Percentiles rank a stretch among this genome's conserved stretches.
phyloP scores from a whole-genome alignment of 2,888 invertebrate species.

The Bellardia pandia region DNA sequence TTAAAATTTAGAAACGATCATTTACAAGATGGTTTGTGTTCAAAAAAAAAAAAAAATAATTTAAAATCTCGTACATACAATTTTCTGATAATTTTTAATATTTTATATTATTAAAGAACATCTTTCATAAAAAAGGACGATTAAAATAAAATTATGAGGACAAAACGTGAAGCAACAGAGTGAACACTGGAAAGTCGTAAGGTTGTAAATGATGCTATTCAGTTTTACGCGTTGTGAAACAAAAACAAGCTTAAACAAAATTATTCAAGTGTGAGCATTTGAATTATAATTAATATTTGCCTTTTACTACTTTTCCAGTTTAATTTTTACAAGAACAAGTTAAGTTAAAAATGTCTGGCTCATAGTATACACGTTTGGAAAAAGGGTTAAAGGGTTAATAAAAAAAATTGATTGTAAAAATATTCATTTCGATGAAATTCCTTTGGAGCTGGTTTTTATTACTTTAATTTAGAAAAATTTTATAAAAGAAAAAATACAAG shows the following conservation, averaged over 20 bases:
- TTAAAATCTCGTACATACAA: no score
- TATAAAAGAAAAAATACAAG: neutral
- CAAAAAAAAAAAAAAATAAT: no score
- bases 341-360: neutral
- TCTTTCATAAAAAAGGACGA: no score
- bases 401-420: slow-evolving; percentile 41
- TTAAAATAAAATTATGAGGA: neutral
- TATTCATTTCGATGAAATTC: slow-evolving; percentile 29
- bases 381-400: slow-evolving; percentile 25
- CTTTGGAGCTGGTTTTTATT: slow-evolving; percentile 25
- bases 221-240: slow-evolving; percentile 48
- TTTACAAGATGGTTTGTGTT: no score
- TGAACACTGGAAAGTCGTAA: neutral
- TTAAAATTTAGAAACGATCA: no score
- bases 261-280: slow-evolving; percentile 45
- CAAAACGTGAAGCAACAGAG: neutral
- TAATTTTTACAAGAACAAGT: neutral
- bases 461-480: neutral
- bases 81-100: no score
- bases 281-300: slow-evolving; percentile 57
- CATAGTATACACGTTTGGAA: neutral
- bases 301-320: slow-evolving; percentile 2
- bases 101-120: slow-evolving; percentile 3
- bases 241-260: slow-evolving; percentile 38
- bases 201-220: slow-evolving; percentile 37